Percentiles rank a stretch among this genome's conserved stretches.
phyloP scores from a whole-genome alignment of 2,797 vertebrate species.

The Etheostoma perlongum region DNA sequence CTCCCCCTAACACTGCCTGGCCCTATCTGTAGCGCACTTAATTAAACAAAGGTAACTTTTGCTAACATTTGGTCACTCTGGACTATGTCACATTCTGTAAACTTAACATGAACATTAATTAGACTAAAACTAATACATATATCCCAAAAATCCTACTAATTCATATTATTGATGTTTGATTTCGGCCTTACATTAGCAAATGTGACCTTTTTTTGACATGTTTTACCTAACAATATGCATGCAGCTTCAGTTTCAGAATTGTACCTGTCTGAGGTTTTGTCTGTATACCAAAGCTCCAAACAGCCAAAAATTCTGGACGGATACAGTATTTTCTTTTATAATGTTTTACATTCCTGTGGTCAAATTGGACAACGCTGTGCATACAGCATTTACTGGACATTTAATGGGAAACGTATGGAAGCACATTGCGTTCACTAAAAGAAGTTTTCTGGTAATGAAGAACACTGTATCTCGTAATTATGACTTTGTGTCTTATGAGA shows the following conservation, averaged over 20 bases:
- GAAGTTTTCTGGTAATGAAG: conserved; percentile 23
- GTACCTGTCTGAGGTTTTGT: conserved; percentile 16
- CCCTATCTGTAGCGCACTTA: conserved; percentile 36
- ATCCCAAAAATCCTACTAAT: conserved; percentile 2
- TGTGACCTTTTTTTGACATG: conserved; percentile 63
- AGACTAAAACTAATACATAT: background rate
- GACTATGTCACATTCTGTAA: conserved; percentile 3
- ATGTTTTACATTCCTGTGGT: conserved; percentile 79
- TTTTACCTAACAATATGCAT: conserved; percentile 68
- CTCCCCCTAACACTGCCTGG: conserved; percentile 62
- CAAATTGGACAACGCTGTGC: conserved; percentile 5
- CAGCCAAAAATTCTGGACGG: conserved; percentile 26
- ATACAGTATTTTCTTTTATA: background rate
- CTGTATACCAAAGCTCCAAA: conserved; percentile 26
- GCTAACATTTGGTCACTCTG: conserved; percentile 44
- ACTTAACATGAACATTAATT: background rate
- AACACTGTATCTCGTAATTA: conserved; percentile 23
- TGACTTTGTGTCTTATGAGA: background rate
- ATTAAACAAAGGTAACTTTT: conserved; percentile 71
- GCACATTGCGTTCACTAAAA: conserved; percentile 3
- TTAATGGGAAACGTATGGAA: conserved; percentile 32
- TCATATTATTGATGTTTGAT: background rate
- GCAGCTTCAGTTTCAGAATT: conserved; percentile 50
- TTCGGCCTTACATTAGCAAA: conserved; percentile 58
- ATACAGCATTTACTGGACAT: background rate